Evolutionary conservation across 1,140 invertebrate species (phyloP).

Genomic region (Drosophila navojoa): DNA sequence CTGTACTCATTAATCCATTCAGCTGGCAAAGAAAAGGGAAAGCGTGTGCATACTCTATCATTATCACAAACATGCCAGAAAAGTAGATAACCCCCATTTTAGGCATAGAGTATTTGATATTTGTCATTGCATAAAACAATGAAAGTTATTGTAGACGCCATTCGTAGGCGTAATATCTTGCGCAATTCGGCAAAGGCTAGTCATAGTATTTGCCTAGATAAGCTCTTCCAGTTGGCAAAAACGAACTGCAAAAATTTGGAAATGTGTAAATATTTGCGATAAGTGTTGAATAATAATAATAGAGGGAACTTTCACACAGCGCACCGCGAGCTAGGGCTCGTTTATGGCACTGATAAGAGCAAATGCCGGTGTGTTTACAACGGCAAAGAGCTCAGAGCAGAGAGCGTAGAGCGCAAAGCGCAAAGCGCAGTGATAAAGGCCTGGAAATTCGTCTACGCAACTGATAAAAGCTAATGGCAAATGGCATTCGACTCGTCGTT

Average conservation of each 20-base stretch:
- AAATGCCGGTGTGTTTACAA: conserved; percentile 71
- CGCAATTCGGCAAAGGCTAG: conserved; percentile 14
- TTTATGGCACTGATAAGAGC: conserved; percentile 57
- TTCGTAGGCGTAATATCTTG: not conserved
- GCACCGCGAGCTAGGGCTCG: not conserved
- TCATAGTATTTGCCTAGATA: conserved; percentile 1
- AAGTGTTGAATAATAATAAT: not conserved
- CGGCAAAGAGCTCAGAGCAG: conserved; percentile 26
- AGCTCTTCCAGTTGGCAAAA: not conserved
- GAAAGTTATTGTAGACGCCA: not conserved
- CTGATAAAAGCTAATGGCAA: conserved; percentile 60
- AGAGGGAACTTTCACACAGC: conserved; percentile 29
- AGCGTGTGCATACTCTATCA: too few relatives aligned
- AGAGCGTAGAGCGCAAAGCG: not conserved
- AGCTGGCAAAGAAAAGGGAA: too few relatives aligned
- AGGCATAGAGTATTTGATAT: not conserved
- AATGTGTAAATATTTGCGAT: conserved; percentile 18
- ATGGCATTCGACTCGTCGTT: conserved; percentile 24
- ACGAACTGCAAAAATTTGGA: too few relatives aligned
- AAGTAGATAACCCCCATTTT: too few relatives aligned
- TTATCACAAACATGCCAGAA: too few relatives aligned
- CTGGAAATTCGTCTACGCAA: conserved; percentile 27
- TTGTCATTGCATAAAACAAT: not conserved
- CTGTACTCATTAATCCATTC: too few relatives aligned
- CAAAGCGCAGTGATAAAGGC: conserved; percentile 46